Evolutionary conservation across 2,113 vertebrate species (phyloP).

Genomic region (Orthonyx spaldingii): DNA sequence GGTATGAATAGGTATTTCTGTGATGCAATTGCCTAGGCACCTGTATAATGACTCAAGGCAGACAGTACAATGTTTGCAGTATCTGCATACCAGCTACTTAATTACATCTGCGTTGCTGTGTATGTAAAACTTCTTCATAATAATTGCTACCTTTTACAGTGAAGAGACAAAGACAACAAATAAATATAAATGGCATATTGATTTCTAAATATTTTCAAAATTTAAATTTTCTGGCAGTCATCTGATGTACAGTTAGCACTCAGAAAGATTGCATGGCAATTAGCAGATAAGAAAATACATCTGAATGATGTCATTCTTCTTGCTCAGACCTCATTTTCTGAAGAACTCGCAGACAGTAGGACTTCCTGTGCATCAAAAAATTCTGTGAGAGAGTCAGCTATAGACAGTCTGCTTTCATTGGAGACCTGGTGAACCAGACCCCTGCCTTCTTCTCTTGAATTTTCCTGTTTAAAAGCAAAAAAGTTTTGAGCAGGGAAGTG

Average conservation of each 20-base stretch:
- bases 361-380: conserved; percentile 98
- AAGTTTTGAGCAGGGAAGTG: neutral
- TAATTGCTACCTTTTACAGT: neutral
- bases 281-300: neutral
- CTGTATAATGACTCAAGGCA: neutral
- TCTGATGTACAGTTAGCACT: neutral
- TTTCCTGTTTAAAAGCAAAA: conserved; percentile 76
- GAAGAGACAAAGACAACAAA: neutral
- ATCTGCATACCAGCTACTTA: neutral
- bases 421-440: conserved; percentile 89
- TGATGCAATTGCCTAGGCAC: neutral
- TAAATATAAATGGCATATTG: neutral
- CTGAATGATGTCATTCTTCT: neutral
- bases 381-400: conserved; percentile 92
- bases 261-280: neutral
- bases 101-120: neutral
- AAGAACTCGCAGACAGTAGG: conserved; percentile 92
- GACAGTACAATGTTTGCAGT: neutral
- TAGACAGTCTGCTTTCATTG: conserved; percentile 90
- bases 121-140: neutral
- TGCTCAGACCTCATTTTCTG: conserved; percentile 91
- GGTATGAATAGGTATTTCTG: neutral
- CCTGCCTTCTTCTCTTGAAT: conserved; percentile 76
- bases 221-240: neutral
- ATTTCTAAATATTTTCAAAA: neutral